Percentiles rank a stretch among this genome's conserved stretches.
Conservation (phyloP, 2,797 vertebrate species). For the Micropoecilia bifurca region DNA sequence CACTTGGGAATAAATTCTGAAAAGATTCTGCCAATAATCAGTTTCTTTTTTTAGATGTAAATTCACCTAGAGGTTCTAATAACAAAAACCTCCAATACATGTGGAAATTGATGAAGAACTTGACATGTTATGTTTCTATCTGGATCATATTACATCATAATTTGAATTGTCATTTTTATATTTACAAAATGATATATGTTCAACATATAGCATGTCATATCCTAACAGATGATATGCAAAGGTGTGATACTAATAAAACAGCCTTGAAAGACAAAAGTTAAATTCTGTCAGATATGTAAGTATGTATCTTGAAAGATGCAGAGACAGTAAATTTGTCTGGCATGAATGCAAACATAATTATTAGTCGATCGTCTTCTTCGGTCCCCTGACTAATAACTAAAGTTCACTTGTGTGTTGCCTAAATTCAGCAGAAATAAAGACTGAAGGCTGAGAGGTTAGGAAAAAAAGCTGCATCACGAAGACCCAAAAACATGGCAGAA, state of each 20-base stretch:
- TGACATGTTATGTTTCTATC: neutral
- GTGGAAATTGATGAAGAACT: neutral
- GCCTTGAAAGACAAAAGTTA: neutral
- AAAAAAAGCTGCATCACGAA: neutral
- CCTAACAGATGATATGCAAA: neutral
- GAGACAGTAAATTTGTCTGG: neutral
- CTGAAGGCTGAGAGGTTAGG: neutral
- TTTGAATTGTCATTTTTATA: neutral
- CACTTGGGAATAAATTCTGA: neutral
- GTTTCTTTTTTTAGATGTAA: neutral
- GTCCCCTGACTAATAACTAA: neutral
- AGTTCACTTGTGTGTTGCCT: neutral
- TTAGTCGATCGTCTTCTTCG: neutral
- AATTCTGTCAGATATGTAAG: neutral
- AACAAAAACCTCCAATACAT: neutral
- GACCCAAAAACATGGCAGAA: neutral
- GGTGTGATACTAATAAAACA: neutral
- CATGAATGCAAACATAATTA: neutral
- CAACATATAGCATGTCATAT: neutral
- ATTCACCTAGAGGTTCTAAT: neutral
- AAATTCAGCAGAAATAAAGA: neutral
- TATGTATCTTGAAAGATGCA: neutral
- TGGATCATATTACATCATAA: neutral
- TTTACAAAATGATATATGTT: neutral
- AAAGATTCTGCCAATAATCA: neutral